Conservation (phyloP, 2,888 invertebrate species). For the Cinara cedri region DNA sequence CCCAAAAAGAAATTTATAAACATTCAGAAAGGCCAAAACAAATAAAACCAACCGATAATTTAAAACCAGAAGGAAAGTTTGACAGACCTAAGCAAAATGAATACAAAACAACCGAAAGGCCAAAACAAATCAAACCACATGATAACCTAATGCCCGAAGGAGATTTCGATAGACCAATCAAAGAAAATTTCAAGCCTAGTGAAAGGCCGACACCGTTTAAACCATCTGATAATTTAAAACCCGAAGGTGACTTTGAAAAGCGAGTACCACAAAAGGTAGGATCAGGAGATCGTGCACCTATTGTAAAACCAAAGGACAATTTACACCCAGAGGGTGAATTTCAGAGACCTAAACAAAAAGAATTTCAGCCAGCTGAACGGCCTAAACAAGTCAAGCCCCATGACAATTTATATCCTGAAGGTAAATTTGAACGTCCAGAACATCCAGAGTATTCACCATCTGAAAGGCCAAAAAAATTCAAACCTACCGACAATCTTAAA, state of each 20-base stretch:
- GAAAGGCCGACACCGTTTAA: constrained; percentile 64
- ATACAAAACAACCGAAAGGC: constrained; percentile 67
- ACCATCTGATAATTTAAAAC: constrained; percentile 64
- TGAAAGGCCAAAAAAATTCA: constrained; percentile 65
- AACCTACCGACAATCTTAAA: constrained; percentile 63
- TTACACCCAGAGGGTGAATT: constrained; percentile 61
- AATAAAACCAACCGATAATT: constrained; percentile 64
- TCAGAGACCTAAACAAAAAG: constrained; percentile 59
- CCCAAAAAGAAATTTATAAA: constrained; percentile 66
- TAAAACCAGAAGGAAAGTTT: constrained; percentile 66
- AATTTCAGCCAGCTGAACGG: constrained; percentile 62
- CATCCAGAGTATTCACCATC: constrained; percentile 58
- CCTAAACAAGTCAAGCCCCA: constrained; percentile 62
- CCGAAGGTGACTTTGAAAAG: constrained; percentile 64
- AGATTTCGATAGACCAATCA: constrained; percentile 64
- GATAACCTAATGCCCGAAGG: constrained; percentile 68
- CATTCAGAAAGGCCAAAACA: constrained; percentile 59
- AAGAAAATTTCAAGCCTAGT: constrained; percentile 63
- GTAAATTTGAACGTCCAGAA: constrained; percentile 63
- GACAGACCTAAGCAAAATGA: constrained; percentile 63
- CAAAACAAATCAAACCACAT: constrained; percentile 64
- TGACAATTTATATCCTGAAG: constrained; percentile 70
- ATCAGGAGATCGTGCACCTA: constrained; percentile 62
- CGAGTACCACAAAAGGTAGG: constrained; percentile 60
- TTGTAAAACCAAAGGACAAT: constrained; percentile 66